These are phyloP conservation scores for Sebastolobus altivelis DNA, from an alignment of 2,797 vertebrate genomes.

Conservation along the genomic window DNA sequence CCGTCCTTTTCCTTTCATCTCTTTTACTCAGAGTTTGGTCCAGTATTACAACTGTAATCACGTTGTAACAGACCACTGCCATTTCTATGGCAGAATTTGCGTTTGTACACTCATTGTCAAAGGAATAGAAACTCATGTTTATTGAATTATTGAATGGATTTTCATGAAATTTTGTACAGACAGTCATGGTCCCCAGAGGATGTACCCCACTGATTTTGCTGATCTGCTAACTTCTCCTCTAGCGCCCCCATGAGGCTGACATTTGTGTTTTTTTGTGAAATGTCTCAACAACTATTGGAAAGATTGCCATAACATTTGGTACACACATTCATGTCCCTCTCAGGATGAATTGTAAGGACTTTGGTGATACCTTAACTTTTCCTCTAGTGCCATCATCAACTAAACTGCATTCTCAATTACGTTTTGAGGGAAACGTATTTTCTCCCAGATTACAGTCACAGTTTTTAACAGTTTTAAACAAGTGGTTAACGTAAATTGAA, in stretches of 20 bases:
- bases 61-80: background rate
- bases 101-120: background rate
- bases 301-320: too few relatives aligned
- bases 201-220: background rate
- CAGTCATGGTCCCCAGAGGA: background rate
- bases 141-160: background rate
- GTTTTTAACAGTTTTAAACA: too few relatives aligned
- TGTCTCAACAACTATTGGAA: too few relatives aligned
- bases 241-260: background rate
- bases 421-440: too few relatives aligned
- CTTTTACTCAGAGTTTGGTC: constrained; percentile 1
- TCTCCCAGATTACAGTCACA: too few relatives aligned
- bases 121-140: background rate
- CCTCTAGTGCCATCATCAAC: too few relatives aligned
- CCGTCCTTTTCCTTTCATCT: constrained; percentile 52
- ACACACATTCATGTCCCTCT: too few relatives aligned
- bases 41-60: constrained; percentile 30
- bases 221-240: background rate
- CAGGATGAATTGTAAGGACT: too few relatives aligned
- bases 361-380: too few relatives aligned
- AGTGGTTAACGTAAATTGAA: too few relatives aligned
- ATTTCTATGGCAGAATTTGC: background rate
- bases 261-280: background rate
- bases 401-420: too few relatives aligned
- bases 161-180: background rate